Conservation (phyloP, 1,140 invertebrate genomes). For the Drosophila sechellia region DNA sequence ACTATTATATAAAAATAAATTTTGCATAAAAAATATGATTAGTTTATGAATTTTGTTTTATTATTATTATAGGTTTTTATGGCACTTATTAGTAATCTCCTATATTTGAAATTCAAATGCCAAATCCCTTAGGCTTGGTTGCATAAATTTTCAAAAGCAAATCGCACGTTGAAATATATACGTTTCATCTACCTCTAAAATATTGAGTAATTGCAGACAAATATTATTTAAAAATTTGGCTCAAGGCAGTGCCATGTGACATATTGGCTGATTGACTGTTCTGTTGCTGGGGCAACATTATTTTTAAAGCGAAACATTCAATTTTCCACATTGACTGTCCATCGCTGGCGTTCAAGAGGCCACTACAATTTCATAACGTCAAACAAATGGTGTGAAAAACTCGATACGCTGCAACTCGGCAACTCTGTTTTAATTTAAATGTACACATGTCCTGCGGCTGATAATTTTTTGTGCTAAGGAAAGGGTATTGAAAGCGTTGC, state of each 20-base stretch:
- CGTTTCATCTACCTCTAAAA: neutral
- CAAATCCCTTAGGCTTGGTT: too few species aligned
- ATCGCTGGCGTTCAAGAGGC: neutral
- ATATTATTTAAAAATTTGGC: constrained; percentile 9
- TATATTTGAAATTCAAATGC: neutral
- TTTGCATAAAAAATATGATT: too few species aligned
- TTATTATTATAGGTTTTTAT: too few species aligned
- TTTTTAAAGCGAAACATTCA: constrained; percentile 11
- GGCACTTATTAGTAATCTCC: neutral
- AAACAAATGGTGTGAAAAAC: constrained; percentile 23
- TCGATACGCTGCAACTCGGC: constrained; percentile 19
- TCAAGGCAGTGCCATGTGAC: neutral
- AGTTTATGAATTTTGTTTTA: too few species aligned
- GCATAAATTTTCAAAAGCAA: neutral
- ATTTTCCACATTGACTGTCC: neutral
- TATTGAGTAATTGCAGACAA: constrained; percentile 5
- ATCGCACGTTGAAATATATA: neutral
- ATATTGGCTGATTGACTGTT: constrained; percentile 24
- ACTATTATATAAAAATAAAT: too few species aligned
- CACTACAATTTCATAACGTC: neutral
- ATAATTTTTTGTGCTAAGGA: constrained; percentile 21
- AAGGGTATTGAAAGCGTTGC: constrained; percentile 31
- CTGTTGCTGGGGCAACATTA: constrained; percentile 12
- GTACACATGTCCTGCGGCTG: constrained; percentile 35
- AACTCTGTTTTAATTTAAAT: constrained; percentile 31